These are phyloP conservation scores for Platynereis dumerilii DNA, from an alignment of 2,888 invertebrate species.

Conservation along the genomic window DNA sequence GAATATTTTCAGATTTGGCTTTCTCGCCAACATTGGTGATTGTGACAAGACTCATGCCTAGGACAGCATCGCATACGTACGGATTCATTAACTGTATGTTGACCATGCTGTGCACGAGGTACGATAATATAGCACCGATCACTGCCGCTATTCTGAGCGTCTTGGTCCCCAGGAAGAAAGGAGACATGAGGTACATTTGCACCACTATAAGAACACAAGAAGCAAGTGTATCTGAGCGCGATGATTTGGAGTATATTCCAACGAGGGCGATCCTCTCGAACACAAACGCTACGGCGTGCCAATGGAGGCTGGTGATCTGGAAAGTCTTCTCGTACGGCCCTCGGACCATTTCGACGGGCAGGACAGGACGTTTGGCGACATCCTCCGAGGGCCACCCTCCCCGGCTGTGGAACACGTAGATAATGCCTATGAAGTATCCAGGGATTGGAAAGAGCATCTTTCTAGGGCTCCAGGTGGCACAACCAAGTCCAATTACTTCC, in stretches of 20 bases:
- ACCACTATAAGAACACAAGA: conserved; percentile 3
- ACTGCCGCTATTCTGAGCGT: neutral
- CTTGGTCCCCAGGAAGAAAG: neutral
- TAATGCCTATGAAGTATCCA: neutral
- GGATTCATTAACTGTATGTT: neutral
- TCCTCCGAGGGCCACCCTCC: conserved; percentile 3
- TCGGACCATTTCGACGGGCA: conserved; percentile 2
- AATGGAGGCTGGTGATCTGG: conserved; percentile 7
- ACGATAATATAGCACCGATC: neutral
- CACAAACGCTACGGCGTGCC: conserved; percentile 1
- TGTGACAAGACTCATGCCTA: conserved; percentile 5
- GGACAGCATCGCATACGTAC: neutral
- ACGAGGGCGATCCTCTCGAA: neutral
- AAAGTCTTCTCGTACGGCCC: neutral
- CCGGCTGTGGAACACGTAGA: conserved; percentile 1
- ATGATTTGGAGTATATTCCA: neutral
- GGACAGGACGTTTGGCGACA: neutral
- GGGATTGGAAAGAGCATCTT: neutral
- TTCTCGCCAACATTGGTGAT: conserved; percentile 2
- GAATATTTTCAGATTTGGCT: neutral
- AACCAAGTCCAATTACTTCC: neutral
- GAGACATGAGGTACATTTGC: conserved; percentile 6
- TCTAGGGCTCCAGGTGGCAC: neutral
- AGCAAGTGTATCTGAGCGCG: neutral
- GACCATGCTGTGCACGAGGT: neutral